Evolutionary conservation across 2,888 invertebrate genomes (phyloP), one percentile per base, ranked within the genome.

Genomic region (Drosophila kokeensis): DNA sequence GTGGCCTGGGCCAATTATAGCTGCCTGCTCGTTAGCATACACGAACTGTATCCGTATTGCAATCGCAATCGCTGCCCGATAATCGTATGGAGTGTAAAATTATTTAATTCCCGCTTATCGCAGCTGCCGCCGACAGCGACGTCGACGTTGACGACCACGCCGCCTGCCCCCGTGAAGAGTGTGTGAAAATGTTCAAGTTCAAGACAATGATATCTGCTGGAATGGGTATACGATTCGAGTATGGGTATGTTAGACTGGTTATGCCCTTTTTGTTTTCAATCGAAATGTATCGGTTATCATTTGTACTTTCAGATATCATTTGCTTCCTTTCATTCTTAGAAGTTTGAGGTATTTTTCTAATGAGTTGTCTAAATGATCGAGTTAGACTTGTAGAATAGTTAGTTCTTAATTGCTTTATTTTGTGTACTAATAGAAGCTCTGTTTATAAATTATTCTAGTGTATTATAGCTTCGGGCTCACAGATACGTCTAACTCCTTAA

Each of bases 71-170:
- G 90, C 81, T 50, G 81, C 88, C 90, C 81, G 89, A 91, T 91
- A 91, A 91, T 91, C 92, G 91, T 83, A 69, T 86, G 74, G 90
- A 87, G 89, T 90, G 87, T 90, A 87, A 90, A 87, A 87, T 87
- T 90, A 87, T 87, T 87, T 87, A 87, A 87, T 87, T 87, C 87
- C 81, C 82, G 90, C 87, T 87, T 87, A 87, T 87, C 87, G 75
- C 89, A 83, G 84, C 77, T 74, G 82, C 81, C 53, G 68, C 50
- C 48, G 63, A 36, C 27, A 30, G 52, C 3, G 74, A 27, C 13
- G 52, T 32, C 6, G 53, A 21, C 67, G 18, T n/a, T 42, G 53
- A 36, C 32, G 38, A 15, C 55, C 27, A 54, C 34, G n/a, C 45
- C 32, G 53, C 29, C 66, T 67, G 76, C 61, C 66, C 67, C 63